Base-by-base conservation (phyloP, 2,113 vertebrate species). In the Spermophilus dauricus region DNA sequence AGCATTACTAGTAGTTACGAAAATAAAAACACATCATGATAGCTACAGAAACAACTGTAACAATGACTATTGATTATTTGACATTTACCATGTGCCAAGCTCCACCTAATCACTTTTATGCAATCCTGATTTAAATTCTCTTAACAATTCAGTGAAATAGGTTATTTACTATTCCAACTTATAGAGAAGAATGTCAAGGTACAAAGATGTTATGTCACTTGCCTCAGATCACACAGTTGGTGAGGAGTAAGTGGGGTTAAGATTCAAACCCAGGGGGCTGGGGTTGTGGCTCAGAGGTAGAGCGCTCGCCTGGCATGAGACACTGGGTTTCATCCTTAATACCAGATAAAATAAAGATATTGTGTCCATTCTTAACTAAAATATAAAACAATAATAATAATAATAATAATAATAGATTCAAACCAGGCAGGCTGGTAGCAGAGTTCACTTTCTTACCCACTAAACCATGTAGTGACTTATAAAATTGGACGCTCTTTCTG, bases 111-210 rank as follows among this genome's bases (percentile, higher is more conserved):
- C 11, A 42, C 28, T 85, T 69, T 61, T 85, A 26, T 1, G 24
- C 4, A 76, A 48, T 83, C 28, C 72, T 65, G 63, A 45, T 77
- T 85, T 91, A 86, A 85, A 73, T 82, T 4, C 11, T 89, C 20
- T 1, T 16, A 61, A 75, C 28, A 67, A 70, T 85, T 70, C 12
- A 32, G 22, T 14, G 8, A 90, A 86, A 51, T n/a, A 10, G 42
- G 48, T 32, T 86, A 86, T 76, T 84, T 63, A 67, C 48, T 26
- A 61, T 34, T 53, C 56, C 13, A 84, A 20, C 39, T 81, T 34
- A 85, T 4, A 93, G 26, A 70, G 26, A 86, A 91, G 91, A 91
- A 90, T 58, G 87, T 61, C 56, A 94, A 80, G 39, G 67, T 42
- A 80, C 32, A 70, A 48, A 91, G 14, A 37, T 53, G 37, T 24